These are phyloP conservation scores for Oplegnathus fasciatus DNA, from an alignment of 2,113 vertebrate species.

Conservation along the genomic window DNA sequence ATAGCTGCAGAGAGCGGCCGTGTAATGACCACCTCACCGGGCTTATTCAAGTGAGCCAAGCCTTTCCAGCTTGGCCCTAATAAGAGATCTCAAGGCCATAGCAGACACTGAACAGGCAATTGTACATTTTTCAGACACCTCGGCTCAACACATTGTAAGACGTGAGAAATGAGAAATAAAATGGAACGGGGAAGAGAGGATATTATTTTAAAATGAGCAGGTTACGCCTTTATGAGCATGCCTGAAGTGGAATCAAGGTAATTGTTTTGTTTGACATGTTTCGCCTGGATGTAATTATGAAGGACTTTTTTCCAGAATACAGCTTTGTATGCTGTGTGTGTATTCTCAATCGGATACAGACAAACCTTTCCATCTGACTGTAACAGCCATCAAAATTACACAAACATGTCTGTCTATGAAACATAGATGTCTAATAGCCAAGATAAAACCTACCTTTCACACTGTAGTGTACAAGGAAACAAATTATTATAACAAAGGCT, in stretches of 20 bases:
- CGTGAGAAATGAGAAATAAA: conserved; percentile 14
- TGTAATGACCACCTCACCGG: conserved; percentile 72
- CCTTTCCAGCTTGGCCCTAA: conserved; percentile 60
- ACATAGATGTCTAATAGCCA: background rate
- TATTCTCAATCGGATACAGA: background rate
- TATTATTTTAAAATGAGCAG: conserved; percentile 36
- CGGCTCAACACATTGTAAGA: conserved; percentile 4
- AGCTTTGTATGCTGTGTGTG: background rate
- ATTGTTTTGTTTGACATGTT: conserved; percentile 26
- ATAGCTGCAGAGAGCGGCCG: conserved; percentile 67
- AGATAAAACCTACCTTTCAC: background rate
- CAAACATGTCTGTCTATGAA: background rate
- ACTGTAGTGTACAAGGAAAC: background rate
- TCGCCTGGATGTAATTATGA: conserved; percentile 3
- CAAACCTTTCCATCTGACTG: background rate
- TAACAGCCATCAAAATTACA: background rate
- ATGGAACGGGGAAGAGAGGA: background rate
- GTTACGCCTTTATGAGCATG: conserved; percentile 9
- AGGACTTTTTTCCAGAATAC: background rate
- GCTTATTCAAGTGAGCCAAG: conserved; percentile 73
- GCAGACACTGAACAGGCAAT: conserved; percentile 63
- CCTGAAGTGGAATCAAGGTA: background rate
- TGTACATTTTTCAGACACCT: conserved; percentile 59
- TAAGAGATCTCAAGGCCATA: conserved; percentile 64
- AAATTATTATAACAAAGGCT: background rate